A percentile compares a stretch with the other conserved stretches of the same genome.
Evolutionary conservation across 2,113 vertebrate species (phyloP).

Genomic region (Psettodes erumei): DNA sequence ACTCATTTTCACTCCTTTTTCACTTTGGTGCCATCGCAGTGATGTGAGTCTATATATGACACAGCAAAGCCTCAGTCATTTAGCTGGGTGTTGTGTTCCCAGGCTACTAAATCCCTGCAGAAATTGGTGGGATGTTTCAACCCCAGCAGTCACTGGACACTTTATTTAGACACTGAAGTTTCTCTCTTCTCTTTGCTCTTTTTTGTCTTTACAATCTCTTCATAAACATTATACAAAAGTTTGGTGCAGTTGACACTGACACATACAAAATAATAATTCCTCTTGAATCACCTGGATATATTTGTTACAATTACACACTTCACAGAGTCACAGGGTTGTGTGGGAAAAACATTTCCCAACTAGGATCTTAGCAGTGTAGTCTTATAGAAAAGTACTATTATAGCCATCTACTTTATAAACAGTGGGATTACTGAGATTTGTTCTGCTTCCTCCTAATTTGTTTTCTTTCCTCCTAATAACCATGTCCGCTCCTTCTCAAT

Average conservation of each 20-base stretch:
- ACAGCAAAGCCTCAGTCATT: constrained; percentile 70
- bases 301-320: too few species aligned
- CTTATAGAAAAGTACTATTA: not conserved
- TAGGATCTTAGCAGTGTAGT: constrained; percentile 1
- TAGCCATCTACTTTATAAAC: not conserved
- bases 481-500: not conserved
- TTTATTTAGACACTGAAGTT: constrained; percentile 69
- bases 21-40: constrained; percentile 17
- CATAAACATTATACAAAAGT: not conserved
- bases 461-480: not conserved
- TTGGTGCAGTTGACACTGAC: too few species aligned
- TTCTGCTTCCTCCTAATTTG: not conserved
- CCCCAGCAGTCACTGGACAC: constrained; percentile 34
- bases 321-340: too few species aligned
- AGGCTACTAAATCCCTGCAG: constrained; percentile 63
- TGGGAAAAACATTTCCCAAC: not conserved
- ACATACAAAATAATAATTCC: too few species aligned
- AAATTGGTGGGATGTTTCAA: constrained; percentile 61
- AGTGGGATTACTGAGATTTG: not conserved
- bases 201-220: not conserved
- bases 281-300: too few species aligned
- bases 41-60: constrained; percentile 69
- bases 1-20: constrained; percentile 45
- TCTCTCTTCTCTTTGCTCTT: constrained; percentile 42
- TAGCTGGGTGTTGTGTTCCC: constrained; percentile 71